Percentiles rank a stretch among this genome's conserved stretches.
phyloP scores from a whole-genome alignment of 2,113 vertebrate genomes.

The Crotalus viridis region DNA sequence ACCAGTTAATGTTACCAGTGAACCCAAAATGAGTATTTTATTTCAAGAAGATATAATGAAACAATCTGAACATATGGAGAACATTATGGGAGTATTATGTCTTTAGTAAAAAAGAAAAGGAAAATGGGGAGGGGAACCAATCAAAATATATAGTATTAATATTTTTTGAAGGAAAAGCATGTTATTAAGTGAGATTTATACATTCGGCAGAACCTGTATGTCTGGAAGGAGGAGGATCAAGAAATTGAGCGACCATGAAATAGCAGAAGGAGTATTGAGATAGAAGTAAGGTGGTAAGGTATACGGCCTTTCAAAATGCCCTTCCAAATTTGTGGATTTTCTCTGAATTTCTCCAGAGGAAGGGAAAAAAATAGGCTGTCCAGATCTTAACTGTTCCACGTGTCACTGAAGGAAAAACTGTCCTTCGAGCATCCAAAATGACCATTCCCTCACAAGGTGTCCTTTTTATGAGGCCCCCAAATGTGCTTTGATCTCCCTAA shows the following conservation, averaged over 20 bases:
- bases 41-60: slow-evolving; percentile 8
- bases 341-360: not conserved
- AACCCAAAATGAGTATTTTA: slow-evolving; percentile 9
- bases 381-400: not conserved
- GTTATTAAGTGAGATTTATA: not conserved
- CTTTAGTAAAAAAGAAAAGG: not conserved
- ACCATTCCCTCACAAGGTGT: no score
- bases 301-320: not conserved
- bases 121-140: not conserved
- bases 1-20: not conserved
- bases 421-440: not conserved
- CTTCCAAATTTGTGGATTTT: not conserved
- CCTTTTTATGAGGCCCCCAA: not conserved
- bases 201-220: not conserved
- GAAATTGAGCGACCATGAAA: not conserved
- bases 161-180: not conserved
- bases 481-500: not conserved
- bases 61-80: not conserved
- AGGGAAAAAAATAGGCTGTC: not conserved
- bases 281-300: not conserved
- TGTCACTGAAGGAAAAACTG: not conserved
- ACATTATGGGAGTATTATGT: not conserved
- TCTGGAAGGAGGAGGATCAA: not conserved
- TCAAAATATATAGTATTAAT: not conserved
- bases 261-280: not conserved